Evolutionary conservation across 2,797 vertebrate species (phyloP), one percentile per base, ranked within the genome.

Genomic region (Sciurus vulgaris): DNA sequence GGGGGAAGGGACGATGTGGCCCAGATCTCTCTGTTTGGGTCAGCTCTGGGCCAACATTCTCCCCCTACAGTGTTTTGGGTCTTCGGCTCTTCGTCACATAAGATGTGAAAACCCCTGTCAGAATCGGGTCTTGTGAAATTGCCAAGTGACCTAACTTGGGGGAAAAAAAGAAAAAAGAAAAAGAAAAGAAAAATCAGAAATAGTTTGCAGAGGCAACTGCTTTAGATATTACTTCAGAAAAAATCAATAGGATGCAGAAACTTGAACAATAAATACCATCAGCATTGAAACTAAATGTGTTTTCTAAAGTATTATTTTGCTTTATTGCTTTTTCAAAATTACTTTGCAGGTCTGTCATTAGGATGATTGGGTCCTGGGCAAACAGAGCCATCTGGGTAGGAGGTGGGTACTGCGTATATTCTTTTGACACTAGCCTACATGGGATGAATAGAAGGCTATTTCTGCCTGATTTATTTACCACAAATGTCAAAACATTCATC

Each of bases 201-300:
- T 8, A 13, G 72, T 91, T 85, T 91, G 54, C n/a, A 72, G 56
- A 70, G 35, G 26, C 47, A 38, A 81, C n/a, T 82, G 69, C 30
- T 91, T 78, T 86, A 86, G 63, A 94, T 93, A 92, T 82, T 61
- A 73, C 78, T 94, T 87, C 1, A 79, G 67, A 90, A 93, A 93
- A 97, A 95, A 94, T 86, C 86, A 86, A n/a, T 51, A 83, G 47
- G 67, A 67, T 73, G 28, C 84, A 70, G 61, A 54, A 77, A 87
- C 41, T 93, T 87, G 86, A 89, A 69, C 89, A 89, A 85, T 41
- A 85, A 84, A 51, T 56, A 72, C 14, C 82, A 41, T 2, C 7
- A 20, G 17, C 67, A 44, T 82, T 28, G 41, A 74, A 93, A 61
- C 33, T 33, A 73, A 93, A 69, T 56, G 33, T 78, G 13, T 83